Base-by-base conservation (phyloP, 2,888 invertebrate species). In the Xestia xanthographa region DNA sequence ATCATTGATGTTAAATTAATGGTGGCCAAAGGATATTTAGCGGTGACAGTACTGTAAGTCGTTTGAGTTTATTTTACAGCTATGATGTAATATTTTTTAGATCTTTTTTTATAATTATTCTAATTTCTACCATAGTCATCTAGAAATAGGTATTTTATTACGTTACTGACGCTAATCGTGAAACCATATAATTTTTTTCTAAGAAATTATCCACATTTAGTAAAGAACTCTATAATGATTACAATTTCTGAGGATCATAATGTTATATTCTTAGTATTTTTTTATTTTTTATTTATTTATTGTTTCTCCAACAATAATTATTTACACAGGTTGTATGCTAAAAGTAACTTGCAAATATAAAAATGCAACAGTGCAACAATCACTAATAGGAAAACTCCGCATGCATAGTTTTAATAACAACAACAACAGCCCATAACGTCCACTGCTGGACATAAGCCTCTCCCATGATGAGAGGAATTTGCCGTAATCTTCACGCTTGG, bases 1-100 rank as follows among this genome's bases (percentile, higher is more conserved):
- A 62, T 71, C 74, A 78, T 78, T 83, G 84, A 72, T 71, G 75
- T 81, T 81, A 72, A 75, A 83, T 81, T 71, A 81, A 38, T 70
- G 50, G 56, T 67, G 29, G 50, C 29, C 83, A 83, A 84, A 83
- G 83, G 38, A 81, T 75, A 78, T 71, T 67, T 8, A 53, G n/a
- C 5, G 38, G 38, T 41, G 48, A 65, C 60, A 83, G 84, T 81
- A 65, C 26, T 34, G 84, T 83, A 70, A 83, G 83, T 83, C 20
- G 11, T 68, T 83, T 83, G 66, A 72, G 22, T 58, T 68, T 53
- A 8, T 34, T 9, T 56, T 58, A 50, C 0, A 20, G 6, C 6
- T 34, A 2, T 53, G 5, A 17, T 17, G 12, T 26, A 14, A 20
- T 22, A 22, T 41, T 62, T 14, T 41, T 6, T 6, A n/a, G 5